A percentile compares a stretch with the other conserved stretches of the same genome.
These are phyloP conservation scores for Papilio polytes DNA, from an alignment of 1,140 invertebrate genomes.

Conservation along the genomic window DNA sequence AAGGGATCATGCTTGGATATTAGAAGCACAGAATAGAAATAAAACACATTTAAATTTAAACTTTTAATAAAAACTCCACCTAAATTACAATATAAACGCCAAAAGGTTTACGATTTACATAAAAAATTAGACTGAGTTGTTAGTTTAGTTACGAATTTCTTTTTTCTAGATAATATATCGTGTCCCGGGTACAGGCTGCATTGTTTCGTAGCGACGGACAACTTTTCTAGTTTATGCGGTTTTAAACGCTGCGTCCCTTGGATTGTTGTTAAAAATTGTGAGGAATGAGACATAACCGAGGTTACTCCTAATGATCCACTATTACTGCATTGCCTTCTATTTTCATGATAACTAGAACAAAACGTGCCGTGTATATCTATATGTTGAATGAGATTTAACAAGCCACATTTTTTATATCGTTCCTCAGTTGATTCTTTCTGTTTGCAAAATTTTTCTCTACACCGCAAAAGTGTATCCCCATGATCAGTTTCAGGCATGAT, in stretches of 20 bases:
- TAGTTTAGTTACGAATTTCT: conserved; percentile 34
- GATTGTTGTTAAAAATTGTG: conserved; percentile 23
- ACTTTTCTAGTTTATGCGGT: conserved; percentile 52
- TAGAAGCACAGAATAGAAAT: not conserved
- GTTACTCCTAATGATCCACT: conserved; percentile 41
- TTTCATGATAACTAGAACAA: conserved; percentile 48
- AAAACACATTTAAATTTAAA: not conserved
- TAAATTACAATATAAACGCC: not conserved
- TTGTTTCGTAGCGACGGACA: conserved; percentile 57
- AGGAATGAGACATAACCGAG: conserved; percentile 46
- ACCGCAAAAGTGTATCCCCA: not conserved
- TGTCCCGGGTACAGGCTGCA: conserved; percentile 60
- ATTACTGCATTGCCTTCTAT: conserved; percentile 38
- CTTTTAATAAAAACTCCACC: conserved; percentile 23
- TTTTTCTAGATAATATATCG: conserved; percentile 57
- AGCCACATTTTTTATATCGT: conserved; percentile 53
- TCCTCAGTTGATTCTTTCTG: conserved; percentile 39
- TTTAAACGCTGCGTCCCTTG: conserved; percentile 34
- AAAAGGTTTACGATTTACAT: conserved; percentile 4
- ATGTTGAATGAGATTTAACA: conserved; percentile 60
- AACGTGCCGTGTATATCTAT: conserved; percentile 62
- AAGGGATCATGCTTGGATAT: too few relatives aligned
- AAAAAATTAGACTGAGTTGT: not conserved
- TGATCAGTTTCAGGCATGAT: not conserved
- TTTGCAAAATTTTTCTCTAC: conserved; percentile 13